These are phyloP conservation scores for Littorina saxatilis DNA, from an alignment of 1,140 invertebrate genomes.

Conservation along the genomic window DNA sequence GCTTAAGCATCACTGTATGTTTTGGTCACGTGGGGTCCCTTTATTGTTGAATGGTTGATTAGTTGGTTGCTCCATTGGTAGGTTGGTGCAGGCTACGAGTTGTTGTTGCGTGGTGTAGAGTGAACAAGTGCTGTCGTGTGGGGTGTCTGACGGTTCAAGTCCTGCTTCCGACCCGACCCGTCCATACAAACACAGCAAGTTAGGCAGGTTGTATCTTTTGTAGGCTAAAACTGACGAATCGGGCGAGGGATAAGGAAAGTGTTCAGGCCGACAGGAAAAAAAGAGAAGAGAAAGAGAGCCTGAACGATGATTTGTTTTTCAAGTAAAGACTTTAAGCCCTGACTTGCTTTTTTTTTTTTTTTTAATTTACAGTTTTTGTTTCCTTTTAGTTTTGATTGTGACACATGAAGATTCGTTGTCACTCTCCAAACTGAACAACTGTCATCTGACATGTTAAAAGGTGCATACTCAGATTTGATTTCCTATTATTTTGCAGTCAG, in stretches of 20 bases:
- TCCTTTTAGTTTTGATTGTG: too few relatives aligned
- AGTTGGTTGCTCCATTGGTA: slow-evolving; percentile 24
- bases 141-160: slow-evolving; percentile 32
- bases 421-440: too few relatives aligned
- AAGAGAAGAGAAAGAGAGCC: background rate
- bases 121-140: slow-evolving; percentile 15
- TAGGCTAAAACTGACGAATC: too few relatives aligned
- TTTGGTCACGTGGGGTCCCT: slow-evolving; percentile 33
- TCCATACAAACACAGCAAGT: slow-evolving; percentile 10
- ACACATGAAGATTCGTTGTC: too few relatives aligned
- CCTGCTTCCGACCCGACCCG: slow-evolving; percentile 36
- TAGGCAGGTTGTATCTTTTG: too few relatives aligned
- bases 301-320: too few relatives aligned
- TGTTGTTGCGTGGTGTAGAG: slow-evolving; percentile 28
- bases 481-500: too few relatives aligned
- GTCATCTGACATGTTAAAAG: too few relatives aligned
- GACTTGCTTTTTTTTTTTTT: background rate
- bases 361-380: too few relatives aligned
- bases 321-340: background rate
- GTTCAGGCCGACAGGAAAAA: too few relatives aligned
- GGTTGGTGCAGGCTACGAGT: slow-evolving; percentile 25
- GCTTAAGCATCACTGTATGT: slow-evolving; percentile 8
- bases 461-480: too few relatives aligned
- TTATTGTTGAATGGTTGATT: slow-evolving; percentile 33
- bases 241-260: too few relatives aligned